Evolutionary conservation across 2,797 vertebrate species (phyloP).

Genomic region (Danio jaintianensis): DNA sequence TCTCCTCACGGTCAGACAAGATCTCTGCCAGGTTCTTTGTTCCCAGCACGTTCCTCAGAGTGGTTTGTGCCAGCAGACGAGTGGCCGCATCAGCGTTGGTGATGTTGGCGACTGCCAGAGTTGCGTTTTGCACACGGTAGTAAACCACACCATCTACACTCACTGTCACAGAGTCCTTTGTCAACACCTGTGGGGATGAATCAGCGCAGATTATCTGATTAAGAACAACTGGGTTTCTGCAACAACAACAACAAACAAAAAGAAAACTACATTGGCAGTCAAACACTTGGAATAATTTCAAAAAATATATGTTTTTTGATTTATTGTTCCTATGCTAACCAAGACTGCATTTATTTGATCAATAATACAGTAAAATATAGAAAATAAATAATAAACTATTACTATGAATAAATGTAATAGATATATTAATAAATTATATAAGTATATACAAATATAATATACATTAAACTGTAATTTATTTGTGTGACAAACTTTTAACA

Average conservation of each 20-base stretch:
- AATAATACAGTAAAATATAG: not conserved
- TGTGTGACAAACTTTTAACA: not conserved
- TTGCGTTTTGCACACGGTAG: constrained; percentile 94
- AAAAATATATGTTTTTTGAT: too few species aligned
- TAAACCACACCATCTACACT: constrained; percentile 96
- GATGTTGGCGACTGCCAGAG: constrained; percentile 92
- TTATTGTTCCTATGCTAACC: too few species aligned
- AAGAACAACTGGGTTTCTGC: too few species aligned
- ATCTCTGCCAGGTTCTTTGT: constrained; percentile 96
- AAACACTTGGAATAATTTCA: too few species aligned
- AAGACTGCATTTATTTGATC: too few species aligned
- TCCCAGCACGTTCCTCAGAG: constrained; percentile 92
- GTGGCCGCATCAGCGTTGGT: constrained; percentile 94
- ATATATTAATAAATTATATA: too few species aligned
- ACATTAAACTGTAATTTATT: not conserved
- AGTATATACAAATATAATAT: too few species aligned
- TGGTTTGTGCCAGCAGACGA: constrained; percentile 92
- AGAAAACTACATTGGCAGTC: too few species aligned
- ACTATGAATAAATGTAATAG: too few species aligned
- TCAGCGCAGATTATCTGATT: too few species aligned
- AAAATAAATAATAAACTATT: too few species aligned
- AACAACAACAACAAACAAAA: too few species aligned
- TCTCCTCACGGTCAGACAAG: constrained; percentile 94
- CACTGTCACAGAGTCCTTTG: constrained; percentile 94
- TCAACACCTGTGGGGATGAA: constrained; percentile 82